phyloP scores from a whole-genome alignment of 2,113 vertebrate genomes.

The Callocephalon fimbriatum region DNA sequence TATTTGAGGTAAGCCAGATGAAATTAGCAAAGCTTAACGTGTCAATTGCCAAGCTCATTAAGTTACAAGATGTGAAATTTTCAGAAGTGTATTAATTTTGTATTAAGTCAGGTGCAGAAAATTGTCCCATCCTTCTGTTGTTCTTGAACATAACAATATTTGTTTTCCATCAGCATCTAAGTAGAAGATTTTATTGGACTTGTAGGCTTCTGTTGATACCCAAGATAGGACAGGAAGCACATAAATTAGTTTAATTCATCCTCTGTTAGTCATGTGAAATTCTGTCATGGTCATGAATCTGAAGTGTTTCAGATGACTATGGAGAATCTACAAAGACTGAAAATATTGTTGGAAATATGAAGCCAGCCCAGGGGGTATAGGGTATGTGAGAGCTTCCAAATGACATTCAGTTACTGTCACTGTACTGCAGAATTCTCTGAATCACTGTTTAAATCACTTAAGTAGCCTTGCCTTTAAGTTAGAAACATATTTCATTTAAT shows the following conservation, averaged over 20 bases:
- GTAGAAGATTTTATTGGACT: not conserved
- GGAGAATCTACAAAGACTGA: not conserved
- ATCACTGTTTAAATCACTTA: not conserved
- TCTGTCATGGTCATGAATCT: not conserved
- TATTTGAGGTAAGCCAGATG: constrained; percentile 12
- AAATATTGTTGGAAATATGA: not conserved
- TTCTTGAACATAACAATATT: not conserved
- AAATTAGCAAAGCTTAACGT: not conserved
- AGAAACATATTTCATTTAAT: not conserved
- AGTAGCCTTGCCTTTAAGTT: not conserved
- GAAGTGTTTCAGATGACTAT: not conserved
- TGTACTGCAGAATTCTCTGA: not conserved
- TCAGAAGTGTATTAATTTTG: not conserved
- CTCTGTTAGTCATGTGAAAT: not conserved
- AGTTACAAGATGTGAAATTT: not conserved
- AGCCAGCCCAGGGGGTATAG: not conserved
- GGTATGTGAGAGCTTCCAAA: not conserved
- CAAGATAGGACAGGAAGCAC: not conserved
- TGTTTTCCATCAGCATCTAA: not conserved
- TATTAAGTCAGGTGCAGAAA: not conserved
- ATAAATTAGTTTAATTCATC: not conserved
- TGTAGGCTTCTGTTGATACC: not conserved
- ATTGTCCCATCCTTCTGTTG: not conserved
- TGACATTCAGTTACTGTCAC: not conserved
- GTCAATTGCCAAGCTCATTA: not conserved